Conservation (phyloP, 2,888 invertebrate species). For the Margaritifera margaritifera region DNA sequence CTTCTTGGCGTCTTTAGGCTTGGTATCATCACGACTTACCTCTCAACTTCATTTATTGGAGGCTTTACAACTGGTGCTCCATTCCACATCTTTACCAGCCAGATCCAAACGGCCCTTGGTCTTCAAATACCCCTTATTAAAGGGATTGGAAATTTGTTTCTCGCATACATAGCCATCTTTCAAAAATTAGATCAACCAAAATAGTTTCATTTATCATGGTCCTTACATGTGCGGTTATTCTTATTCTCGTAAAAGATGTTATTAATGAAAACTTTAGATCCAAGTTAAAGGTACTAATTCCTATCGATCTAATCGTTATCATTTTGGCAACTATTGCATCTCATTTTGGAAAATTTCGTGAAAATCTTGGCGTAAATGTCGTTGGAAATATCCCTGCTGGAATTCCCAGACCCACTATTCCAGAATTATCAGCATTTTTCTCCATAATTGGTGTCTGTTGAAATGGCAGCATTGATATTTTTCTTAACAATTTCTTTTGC, state of each 20-base stretch:
- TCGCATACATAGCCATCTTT: constrained; percentile 78
- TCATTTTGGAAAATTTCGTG: constrained; percentile 44
- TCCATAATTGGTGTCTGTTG: constrained; percentile 38
- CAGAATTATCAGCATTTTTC: constrained; percentile 19
- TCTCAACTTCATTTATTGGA: constrained; percentile 57
- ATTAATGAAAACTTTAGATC: constrained; percentile 57
- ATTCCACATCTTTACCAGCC: constrained; percentile 56
- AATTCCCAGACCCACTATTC: constrained; percentile 52
- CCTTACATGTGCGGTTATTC: constrained; percentile 78
- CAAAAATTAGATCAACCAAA: constrained; percentile 78
- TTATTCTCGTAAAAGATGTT: constrained; percentile 75
- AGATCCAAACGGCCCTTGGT: constrained; percentile 47
- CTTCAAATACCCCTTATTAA: constrained; percentile 35
- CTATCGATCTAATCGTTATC: constrained; percentile 66
- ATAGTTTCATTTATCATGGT: constrained; percentile 81
- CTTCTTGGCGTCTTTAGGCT: constrained; percentile 44
- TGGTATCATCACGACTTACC: constrained; percentile 53
- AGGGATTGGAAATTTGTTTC: constrained; percentile 46
- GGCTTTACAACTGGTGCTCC: constrained; percentile 57
- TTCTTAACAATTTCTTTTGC: constrained; percentile 65
- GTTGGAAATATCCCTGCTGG: constrained; percentile 61
- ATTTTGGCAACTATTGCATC: constrained; percentile 57
- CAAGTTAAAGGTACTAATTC: constrained; percentile 62
- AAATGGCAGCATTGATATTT: constrained; percentile 56
- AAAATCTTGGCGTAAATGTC: constrained; percentile 37